phyloP scores from a whole-genome alignment of 92 coral and sea anemone species.

The Porites divaricata region DNA sequence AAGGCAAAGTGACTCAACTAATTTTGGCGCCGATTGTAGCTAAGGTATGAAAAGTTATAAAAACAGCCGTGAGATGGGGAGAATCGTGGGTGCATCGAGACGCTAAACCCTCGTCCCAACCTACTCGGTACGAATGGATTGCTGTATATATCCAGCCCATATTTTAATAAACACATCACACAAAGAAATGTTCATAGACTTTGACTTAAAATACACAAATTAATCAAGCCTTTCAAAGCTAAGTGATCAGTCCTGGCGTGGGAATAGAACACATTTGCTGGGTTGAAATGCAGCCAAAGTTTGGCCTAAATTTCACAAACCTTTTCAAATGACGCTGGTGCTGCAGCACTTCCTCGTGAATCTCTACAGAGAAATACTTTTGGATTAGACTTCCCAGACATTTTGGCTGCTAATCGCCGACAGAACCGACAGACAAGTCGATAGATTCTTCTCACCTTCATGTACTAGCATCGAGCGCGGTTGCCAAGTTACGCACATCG shows the following conservation, averaged over 20 bases:
- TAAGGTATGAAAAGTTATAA: no score
- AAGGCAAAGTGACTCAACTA: no score
- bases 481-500: conserved; percentile 10
- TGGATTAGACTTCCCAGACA: conserved; percentile 22
- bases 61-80: no score
- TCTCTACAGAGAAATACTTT: conserved; percentile 70
- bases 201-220: no score
- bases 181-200: no score
- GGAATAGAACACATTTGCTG: background rate
- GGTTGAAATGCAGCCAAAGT: background rate
- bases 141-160: no score
- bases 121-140: no score
- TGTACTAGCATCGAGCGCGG: conserved; percentile 12
- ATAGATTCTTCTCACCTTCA: background rate
- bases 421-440: background rate
- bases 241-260: background rate
- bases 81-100: no score
- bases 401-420: conserved; percentile 7
- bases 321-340: conserved; percentile 83
- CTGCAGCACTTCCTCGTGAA: conserved; percentile 10
- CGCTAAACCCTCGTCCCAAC: no score
- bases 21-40: no score
- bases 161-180: no score
- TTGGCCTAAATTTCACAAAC: conserved; percentile 35
- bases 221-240: no score